Conservation (phyloP, 2,797 vertebrate species). For the Microctenopoma steveboyesi region DNA sequence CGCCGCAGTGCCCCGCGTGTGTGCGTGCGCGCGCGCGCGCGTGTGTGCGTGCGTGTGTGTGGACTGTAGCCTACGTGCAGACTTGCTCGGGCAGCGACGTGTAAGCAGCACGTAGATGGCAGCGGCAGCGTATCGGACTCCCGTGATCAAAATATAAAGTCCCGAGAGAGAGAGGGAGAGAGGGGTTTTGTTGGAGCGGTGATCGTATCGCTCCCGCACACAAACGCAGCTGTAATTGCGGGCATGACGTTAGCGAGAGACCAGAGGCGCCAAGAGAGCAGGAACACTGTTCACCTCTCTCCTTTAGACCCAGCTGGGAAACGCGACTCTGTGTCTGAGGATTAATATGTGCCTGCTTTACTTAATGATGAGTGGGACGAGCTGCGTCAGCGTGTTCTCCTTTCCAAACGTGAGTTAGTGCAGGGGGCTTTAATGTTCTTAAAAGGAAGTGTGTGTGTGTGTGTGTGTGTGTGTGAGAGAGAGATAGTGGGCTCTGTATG, state of each 20-base stretch:
- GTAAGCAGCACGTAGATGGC: conserved; percentile 80
- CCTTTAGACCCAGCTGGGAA: conserved; percentile 47
- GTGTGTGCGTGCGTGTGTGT: conserved; percentile 2
- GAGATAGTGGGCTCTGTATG: not conserved
- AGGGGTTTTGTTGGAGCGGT: conserved; percentile 65
- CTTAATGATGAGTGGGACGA: conserved; percentile 7
- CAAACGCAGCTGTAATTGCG: conserved; percentile 72
- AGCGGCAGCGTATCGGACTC: conserved; percentile 77
- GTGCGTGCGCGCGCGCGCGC: conserved; percentile 20
- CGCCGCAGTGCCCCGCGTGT: conserved; percentile 59
- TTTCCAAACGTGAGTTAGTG: conserved; percentile 3
- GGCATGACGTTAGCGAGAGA: conserved; percentile 62
- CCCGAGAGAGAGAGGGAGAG: conserved; percentile 61
- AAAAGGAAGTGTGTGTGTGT: not conserved
- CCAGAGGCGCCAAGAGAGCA: conserved; percentile 24
- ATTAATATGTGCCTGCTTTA: conserved; percentile 56
- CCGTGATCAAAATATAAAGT: conserved; percentile 80
- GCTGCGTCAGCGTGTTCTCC: conserved; percentile 2
- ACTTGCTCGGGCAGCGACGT: conserved; percentile 78
- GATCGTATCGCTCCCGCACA: conserved; percentile 72
- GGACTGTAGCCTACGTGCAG: conserved; percentile 81
- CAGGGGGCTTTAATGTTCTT: conserved; percentile 33
- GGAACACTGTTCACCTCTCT: not conserved
- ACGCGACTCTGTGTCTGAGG: conserved; percentile 31
- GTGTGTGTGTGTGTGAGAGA: not conserved